Evolutionary conservation across 2,113 vertebrate species (phyloP).

Genomic region (Anser brachyrhynchus): DNA sequence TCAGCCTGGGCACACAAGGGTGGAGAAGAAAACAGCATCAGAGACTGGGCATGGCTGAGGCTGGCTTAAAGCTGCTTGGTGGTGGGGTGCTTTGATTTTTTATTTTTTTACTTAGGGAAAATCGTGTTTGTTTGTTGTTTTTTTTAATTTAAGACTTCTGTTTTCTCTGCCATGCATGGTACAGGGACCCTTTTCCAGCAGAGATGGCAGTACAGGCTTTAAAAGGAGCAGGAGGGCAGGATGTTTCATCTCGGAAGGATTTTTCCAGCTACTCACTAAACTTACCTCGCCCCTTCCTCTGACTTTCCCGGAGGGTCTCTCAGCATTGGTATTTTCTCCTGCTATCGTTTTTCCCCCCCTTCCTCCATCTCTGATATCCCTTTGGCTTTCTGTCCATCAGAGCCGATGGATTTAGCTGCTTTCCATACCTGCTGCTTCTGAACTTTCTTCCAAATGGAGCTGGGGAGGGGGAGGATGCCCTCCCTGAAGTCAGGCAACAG

Average conservation of each 20-base stretch:
- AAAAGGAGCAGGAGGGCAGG: background rate
- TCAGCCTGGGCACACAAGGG: background rate
- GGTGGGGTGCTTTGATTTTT: background rate
- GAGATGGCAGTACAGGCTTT: background rate
- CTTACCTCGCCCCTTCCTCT: background rate
- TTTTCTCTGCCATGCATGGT: background rate
- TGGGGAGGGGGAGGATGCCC: background rate
- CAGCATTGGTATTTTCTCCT: background rate
- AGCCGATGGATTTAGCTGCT: background rate
- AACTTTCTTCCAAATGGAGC: background rate
- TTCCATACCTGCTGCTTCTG: background rate
- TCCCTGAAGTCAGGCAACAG: accelerated
- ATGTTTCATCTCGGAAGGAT: background rate
- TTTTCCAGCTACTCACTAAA: background rate
- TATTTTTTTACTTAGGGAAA: background rate
- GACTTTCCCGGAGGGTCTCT: background rate
- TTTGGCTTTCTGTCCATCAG: background rate
- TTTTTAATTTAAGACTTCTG: background rate
- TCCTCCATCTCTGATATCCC: background rate
- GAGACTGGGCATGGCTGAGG: background rate
- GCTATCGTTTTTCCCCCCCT: too few species aligned
- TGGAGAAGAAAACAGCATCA: accelerated
- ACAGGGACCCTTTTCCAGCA: background rate
- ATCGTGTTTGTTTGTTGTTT: background rate
- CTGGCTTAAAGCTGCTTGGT: background rate